Evolutionary conservation across 2,888 invertebrate species (phyloP).

Genomic region (Lamellibrachia satsuma): DNA sequence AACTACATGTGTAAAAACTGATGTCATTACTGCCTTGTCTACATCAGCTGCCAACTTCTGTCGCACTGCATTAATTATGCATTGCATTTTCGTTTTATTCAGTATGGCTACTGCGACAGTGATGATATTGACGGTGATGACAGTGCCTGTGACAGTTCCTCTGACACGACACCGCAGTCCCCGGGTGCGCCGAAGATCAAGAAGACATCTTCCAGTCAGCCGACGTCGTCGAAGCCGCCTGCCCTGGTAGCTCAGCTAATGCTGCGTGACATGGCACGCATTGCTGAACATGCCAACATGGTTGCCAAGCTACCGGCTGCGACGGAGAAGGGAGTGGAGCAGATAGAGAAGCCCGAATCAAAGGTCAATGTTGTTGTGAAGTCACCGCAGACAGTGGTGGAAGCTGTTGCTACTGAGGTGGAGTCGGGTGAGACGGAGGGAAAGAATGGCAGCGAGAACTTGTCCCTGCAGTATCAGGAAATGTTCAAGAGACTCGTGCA

Average conservation of each 20-base stretch:
- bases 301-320: conserved; percentile 18
- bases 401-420: conserved; percentile 25
- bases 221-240: not conserved
- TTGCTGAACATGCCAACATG: conserved; percentile 33
- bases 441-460: not conserved
- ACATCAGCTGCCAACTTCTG: not conserved
- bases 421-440: conserved; percentile 22
- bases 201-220: not conserved
- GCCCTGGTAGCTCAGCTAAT: conserved; percentile 34
- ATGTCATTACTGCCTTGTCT: not conserved
- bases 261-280: conserved; percentile 36
- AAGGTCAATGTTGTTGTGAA: not conserved
- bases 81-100: not conserved
- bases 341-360: not conserved
- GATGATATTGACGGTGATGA: not conserved
- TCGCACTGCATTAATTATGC: not conserved
- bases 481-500: conserved; percentile 30
- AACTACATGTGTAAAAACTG: not conserved
- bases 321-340: not conserved
- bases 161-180: not conserved
- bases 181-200: not conserved
- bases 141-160: conserved; percentile 9
- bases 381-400: not conserved
- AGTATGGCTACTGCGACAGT: conserved; percentile 17
- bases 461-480: conserved; percentile 29